Evolutionary conservation across 2,888 invertebrate genomes (phyloP).

Genomic region (Macroteleia sp.): DNA sequence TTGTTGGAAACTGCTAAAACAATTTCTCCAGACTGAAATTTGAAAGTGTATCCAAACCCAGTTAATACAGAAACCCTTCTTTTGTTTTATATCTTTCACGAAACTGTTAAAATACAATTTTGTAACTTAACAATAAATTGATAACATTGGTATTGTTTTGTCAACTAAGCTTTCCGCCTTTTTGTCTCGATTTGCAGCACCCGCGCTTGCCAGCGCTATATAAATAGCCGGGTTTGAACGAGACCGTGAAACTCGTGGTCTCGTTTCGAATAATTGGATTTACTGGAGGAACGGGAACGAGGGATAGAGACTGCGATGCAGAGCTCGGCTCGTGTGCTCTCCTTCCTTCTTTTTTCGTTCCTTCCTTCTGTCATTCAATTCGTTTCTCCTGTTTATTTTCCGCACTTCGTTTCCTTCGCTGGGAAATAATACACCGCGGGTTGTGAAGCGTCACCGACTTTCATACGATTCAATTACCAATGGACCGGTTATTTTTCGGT

Average conservation of each 20-base stretch:
- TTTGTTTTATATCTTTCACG: no score
- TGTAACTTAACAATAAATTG: conserved; percentile 50
- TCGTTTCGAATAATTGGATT: conserved; percentile 81
- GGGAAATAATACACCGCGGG: conserved; percentile 48
- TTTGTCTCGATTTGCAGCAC: conserved; percentile 36
- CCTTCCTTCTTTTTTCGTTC: conserved; percentile 53
- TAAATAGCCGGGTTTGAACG: conserved; percentile 76
- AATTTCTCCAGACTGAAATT: no score
- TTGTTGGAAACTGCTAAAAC: no score
- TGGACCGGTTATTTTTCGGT: conserved; percentile 31
- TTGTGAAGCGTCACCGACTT: conserved; percentile 53
- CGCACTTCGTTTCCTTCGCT: conserved; percentile 48
- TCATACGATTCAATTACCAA: conserved; percentile 52
- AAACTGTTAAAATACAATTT: no score
- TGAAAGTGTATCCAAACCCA: no score
- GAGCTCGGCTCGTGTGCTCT: conserved; percentile 57
- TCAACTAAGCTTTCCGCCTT: conserved; percentile 50
- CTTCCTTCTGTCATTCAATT: conserved; percentile 61
- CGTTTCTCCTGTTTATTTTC: conserved; percentile 54
- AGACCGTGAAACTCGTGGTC: conserved; percentile 78
- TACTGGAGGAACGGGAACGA: conserved; percentile 73
- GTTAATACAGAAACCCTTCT: no score
- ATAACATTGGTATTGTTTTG: conserved; percentile 40
- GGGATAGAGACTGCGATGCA: conserved; percentile 62
- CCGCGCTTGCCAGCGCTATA: conserved; percentile 60